A percentile compares a stretch with the other conserved stretches of the same genome.
Evolutionary conservation across 1,140 invertebrate genomes (phyloP).

Genomic region (Hylaeus volcanicus): DNA sequence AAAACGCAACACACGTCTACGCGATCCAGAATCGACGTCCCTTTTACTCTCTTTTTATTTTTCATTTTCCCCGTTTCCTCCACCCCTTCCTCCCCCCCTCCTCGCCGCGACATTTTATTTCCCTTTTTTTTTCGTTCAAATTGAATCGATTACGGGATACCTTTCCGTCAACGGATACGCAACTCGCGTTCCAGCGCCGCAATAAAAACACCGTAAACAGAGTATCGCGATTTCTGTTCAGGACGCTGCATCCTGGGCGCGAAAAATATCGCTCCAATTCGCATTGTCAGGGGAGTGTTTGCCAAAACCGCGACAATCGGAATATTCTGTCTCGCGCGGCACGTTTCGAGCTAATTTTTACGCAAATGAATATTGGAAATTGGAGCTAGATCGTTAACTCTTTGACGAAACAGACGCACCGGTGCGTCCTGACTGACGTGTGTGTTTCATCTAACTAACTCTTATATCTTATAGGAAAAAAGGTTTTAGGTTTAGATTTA

Average conservation of each 20-base stretch:
- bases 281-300: too few relatives aligned
- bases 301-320: too few relatives aligned
- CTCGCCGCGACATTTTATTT: background rate
- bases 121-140: background rate
- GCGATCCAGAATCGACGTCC: background rate
- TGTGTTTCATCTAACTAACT: too few relatives aligned
- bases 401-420: too few relatives aligned
- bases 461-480: too few relatives aligned
- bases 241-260: background rate
- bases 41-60: background rate
- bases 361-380: too few relatives aligned
- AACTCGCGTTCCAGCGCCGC: conserved; percentile 13
- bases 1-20: background rate
- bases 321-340: too few relatives aligned
- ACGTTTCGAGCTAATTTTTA: too few relatives aligned
- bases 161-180: background rate
- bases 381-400: too few relatives aligned
- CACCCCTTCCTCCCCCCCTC: too few relatives aligned
- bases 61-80: background rate
- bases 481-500: too few relatives aligned
- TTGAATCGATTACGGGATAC: conserved; percentile 33
- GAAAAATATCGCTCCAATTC: background rate
- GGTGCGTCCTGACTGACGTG: too few relatives aligned
- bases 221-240: conserved; percentile 7
- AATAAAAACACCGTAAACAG: conserved; percentile 31